A percentile compares a stretch with the other conserved stretches of the same genome.
phyloP scores from a whole-genome alignment of 64 coral and sea anemone genomes.

The Stichodactyla mertensii region DNA sequence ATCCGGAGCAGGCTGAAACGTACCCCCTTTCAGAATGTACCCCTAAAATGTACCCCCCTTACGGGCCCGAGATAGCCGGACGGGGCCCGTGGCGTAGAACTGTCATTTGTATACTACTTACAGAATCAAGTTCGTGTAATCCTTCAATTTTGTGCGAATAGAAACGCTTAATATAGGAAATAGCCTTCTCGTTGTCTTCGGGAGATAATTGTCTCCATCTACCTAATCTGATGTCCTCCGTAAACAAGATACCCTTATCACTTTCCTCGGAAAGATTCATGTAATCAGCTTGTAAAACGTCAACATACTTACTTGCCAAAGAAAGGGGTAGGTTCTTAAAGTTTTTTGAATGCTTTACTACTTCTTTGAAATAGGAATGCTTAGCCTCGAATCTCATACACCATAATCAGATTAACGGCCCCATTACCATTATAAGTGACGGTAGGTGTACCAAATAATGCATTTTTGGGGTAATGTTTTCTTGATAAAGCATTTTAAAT shows the following conservation, averaged over 20 bases:
- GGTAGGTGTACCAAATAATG: constrained; percentile 57
- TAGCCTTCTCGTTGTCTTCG: no score
- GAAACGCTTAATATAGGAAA: no score
- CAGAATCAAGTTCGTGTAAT: no score
- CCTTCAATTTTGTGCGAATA: no score
- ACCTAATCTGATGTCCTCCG: neutral
- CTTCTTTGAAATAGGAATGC: constrained; percentile 31
- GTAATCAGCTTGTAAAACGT: neutral
- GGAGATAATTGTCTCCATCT: no score
- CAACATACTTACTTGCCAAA: neutral
- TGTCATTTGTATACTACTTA: no score
- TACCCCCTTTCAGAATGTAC: no score
- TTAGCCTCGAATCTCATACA: constrained; percentile 51
- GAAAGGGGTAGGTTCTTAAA: constrained; percentile 34
- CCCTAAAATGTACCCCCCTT: no score
- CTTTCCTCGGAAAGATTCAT: neutral
- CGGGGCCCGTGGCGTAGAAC: no score
- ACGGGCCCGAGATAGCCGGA: no score
- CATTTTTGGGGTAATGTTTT: constrained; percentile 44
- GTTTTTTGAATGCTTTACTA: constrained; percentile 15
- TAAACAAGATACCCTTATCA: neutral
- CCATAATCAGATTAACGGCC: constrained; percentile 35
- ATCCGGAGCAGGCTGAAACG: no score
- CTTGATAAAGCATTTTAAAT: constrained; percentile 16
- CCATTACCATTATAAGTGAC: constrained; percentile 29